Percentiles rank a stretch among this genome's conserved stretches.
These are phyloP conservation scores for Apodemia mormo DNA, from an alignment of 2,888 invertebrate species.

Conservation along the genomic window DNA sequence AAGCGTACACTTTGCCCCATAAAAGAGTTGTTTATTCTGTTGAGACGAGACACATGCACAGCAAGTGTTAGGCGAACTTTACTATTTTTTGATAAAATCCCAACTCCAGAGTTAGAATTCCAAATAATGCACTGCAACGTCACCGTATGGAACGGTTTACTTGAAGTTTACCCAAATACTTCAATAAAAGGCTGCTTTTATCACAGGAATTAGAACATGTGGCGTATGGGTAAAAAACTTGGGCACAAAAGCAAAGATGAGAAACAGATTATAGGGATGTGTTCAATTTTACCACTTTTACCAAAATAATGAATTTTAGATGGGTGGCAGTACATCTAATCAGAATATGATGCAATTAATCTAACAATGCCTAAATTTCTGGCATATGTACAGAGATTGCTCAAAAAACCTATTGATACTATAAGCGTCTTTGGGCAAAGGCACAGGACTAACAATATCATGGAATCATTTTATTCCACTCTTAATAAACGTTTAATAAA, in stretches of 20 bases:
- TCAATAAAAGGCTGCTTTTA: slow-evolving; percentile 3
- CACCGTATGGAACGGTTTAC: slow-evolving; percentile 3
- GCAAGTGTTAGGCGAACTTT: too few species aligned
- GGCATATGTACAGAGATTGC: background rate
- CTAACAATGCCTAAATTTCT: background rate
- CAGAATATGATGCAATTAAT: slow-evolving; percentile 3
- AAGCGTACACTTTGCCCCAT: too few species aligned
- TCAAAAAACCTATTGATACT: slow-evolving; percentile 4
- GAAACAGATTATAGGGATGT: slow-evolving; percentile 3
- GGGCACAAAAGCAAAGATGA: background rate
- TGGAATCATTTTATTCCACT: slow-evolving; percentile 1
- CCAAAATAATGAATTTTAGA: background rate
- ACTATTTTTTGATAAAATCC: background rate
- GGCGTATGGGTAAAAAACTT: slow-evolving; percentile 1
- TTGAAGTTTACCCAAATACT: slow-evolving; percentile 3
- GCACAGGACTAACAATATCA: background rate
- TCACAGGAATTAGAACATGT: background rate
- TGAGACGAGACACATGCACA: too few species aligned
- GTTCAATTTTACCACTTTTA: slow-evolving; percentile 3
- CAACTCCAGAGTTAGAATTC: background rate
- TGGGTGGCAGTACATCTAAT: slow-evolving; percentile 5
- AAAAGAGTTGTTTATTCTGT: too few species aligned
- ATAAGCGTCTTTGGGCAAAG: background rate
- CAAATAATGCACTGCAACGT: background rate
- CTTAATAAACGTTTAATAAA: background rate